Evolutionary conservation across 2,797 vertebrate species (phyloP), one percentile per base, ranked within the genome.

Genomic region (Borostomias antarcticus): DNA sequence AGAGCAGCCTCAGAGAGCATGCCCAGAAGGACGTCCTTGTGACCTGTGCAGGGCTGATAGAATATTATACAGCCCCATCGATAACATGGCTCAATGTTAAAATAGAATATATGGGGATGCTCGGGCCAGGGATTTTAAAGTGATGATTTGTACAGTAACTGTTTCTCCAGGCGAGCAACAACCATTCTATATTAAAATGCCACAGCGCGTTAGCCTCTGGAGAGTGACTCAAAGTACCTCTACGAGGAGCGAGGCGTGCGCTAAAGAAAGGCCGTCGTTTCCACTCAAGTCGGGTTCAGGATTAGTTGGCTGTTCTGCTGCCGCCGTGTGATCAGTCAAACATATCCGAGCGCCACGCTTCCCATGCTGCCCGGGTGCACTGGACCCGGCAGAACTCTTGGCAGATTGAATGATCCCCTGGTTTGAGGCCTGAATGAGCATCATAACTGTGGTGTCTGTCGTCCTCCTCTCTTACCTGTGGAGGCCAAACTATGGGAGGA

Each of bases 161-260:
- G 21, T 70, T 66, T 73, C 64, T 62, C 30, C 19, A 50, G 48
- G 54, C 51, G 30, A 75, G 62, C 30, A 71, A 70, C 66, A 81
- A 37, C 58, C 57, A 72, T 58, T 82, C 69, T 68, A 63, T 77
- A 83, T 82, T 82, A 80, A 84, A 86, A 84, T 82, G 79, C 66
- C 84, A 85, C 70, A 75, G 70, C 79, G 76, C 64, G 72, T 88
- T 73, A 86, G 75, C 62, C 66, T 86, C 82, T 81, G 62, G 68
- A 19, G 81, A 78, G 79, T 87, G 81, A 90, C 74, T 88, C 82
- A 88, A 71, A 81, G 83, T 85, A 78, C 78, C 83, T 89, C 85
- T 82, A 78, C 77, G 82, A 73, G 80, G 80, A 86, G 76, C 82
- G 84, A 88, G 52, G 13, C 35, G 26, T 63, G 76, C 77, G 79